Evolutionary conservation across 2,888 invertebrate genomes (phyloP), one percentile per base, ranked within the genome.

Genomic region (Conchocele bisecta): DNA sequence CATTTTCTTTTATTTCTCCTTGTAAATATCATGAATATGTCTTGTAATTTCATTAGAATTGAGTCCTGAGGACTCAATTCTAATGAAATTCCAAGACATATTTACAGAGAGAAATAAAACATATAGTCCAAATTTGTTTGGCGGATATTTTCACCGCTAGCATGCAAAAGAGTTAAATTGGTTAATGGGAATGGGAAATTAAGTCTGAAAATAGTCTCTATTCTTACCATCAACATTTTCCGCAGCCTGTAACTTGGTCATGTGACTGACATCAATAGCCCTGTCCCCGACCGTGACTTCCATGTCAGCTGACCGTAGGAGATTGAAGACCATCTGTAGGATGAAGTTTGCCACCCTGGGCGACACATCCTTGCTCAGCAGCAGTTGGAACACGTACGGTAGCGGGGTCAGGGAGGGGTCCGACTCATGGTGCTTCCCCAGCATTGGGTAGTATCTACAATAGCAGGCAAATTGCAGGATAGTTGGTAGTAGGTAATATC

Each of bases 281-380:
- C 60, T 65, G 33, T 72, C 63, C n/a, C 79, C 86, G 9, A 74
- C 70, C 5, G 77, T 77, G 33, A 80, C 82, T 5, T 74, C 81
- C 11, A 65, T 60, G 28, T 83, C 78, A 29, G 79, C 74, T 4
- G 71, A 65, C 17, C 71, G 72, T 58, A 91, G 79, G 28, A 92
- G 78, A 68, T 89, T 88, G 29, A 86, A 83, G 3, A 91, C 74
- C 24, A 91, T 86, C 29, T 89, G 85, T 65, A 90, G 83, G 48
- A 91, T 85, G 48, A 83, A 75, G 46, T 64, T 75, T 11, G 83
- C 92, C 0, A 97, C 96, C 1, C 93, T 92, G 0, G 92, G 87
- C 74, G 94, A 93, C 1, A 94, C 93, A 90, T 95, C 95, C 1
- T 93, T 93, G 54, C 94, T 94, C 22, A 94, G 85, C n/a, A 97